These are phyloP conservation scores for Chrysopa pallens DNA, from an alignment of 1,140 invertebrate species.

Conservation along the genomic window DNA sequence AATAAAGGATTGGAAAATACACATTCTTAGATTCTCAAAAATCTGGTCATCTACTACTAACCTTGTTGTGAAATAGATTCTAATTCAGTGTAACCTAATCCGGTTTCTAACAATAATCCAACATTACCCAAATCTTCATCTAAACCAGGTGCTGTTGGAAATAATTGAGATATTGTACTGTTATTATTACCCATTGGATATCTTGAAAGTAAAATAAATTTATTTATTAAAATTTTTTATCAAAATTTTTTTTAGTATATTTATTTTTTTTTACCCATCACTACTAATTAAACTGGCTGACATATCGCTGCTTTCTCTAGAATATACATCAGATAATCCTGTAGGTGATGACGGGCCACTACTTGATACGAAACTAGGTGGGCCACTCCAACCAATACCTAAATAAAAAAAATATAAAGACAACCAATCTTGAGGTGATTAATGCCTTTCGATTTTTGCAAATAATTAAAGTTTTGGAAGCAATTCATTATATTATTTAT, in stretches of 20 bases:
- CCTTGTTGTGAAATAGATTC: too few relatives aligned
- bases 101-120: slow-evolving; percentile 35
- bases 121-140: slow-evolving; percentile 36
- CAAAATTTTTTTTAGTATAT: background rate
- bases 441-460: too few relatives aligned
- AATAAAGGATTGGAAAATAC: too few relatives aligned
- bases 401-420: background rate
- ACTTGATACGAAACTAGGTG: slow-evolving; percentile 37
- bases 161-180: slow-evolving; percentile 27
- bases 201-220: slow-evolving; percentile 1
- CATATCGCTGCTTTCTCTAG: slow-evolving; percentile 36
- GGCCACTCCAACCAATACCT: slow-evolving; percentile 38
- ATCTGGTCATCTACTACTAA: too few relatives aligned
- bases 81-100: background rate
- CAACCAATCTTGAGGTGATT: too few relatives aligned
- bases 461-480: too few relatives aligned
- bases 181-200: slow-evolving; percentile 18
- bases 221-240: background rate
- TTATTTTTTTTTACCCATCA: slow-evolving; percentile 27
- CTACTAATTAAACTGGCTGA: slow-evolving; percentile 40
- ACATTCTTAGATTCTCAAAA: too few relatives aligned
- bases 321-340: slow-evolving; percentile 30
- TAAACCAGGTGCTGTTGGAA: slow-evolving; percentile 28
- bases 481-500: too few relatives aligned
- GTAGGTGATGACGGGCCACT: slow-evolving; percentile 49